Base-by-base conservation (phyloP, 1,140 invertebrate genomes). In the Megathymus violae region DNA sequence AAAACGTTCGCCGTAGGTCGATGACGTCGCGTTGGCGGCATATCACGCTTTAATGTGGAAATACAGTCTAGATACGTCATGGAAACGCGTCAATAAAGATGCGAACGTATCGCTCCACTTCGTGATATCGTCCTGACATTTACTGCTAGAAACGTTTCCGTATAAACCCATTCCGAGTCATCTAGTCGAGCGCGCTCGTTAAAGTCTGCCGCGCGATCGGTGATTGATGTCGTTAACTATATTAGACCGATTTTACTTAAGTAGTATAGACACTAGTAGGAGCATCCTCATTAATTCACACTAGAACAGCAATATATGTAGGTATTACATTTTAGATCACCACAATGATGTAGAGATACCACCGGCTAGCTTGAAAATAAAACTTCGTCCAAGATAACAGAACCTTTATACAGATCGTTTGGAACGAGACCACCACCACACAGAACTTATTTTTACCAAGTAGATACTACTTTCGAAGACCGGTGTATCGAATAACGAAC, bases 31-130 rank as follows among this genome's bases (percentile, higher is more conserved):
- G 27, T 59, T 47, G 25, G 56, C 56, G 43, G 56, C 43, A 11
- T 15, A 59, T 31, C 34, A 47, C 16, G 54, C 54, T 46, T 58
- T 58, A 46, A 58, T 34, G 41, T 46, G 54, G 40, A 58, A 44
- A 58, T 17, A 15, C 40, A 44, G 40, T 44, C 52, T 43, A 58
- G 52, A 58, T 44, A 44, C 52, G 52, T 56, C 52, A 56, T 56
- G 17, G 52, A 56, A 56, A 25, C 40, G 40, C 52, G 52, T 56
- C 52, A 56, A 44, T 56, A 56, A 56, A 56, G 40, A 56, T 56
- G 52, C 22, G 38, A 56, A 56, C 22, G 14, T 56, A 56, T 56
- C 52, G 52, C 52, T 56, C 14, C 22, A 38, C 25, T 56, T 56
- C 40, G 43, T 31, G 52, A 44, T 56, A 43, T 43, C 51, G 38